Percentiles rank a stretch among this genome's conserved stretches.
Evolutionary conservation across 2,888 invertebrate genomes (phyloP).

Genomic region (Euclidia mi): DNA sequence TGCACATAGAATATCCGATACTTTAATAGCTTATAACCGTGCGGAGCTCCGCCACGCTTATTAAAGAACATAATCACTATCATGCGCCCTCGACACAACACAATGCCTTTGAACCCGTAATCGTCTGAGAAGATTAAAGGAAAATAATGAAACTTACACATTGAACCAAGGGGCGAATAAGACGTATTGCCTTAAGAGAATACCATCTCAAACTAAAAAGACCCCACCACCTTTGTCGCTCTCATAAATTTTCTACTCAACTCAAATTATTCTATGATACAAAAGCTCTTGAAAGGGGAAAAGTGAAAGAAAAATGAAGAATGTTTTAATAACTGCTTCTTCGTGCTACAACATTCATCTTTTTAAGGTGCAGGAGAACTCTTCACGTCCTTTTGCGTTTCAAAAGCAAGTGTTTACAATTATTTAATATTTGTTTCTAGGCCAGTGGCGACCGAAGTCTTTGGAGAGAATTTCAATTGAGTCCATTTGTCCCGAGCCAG

Average conservation of each 20-base stretch:
- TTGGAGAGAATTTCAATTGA: constrained; percentile 56
- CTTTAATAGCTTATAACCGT: constrained; percentile 48
- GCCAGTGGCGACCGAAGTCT: constrained; percentile 39
- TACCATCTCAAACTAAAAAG: not conserved
- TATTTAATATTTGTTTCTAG: constrained; percentile 54
- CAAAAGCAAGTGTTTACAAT: constrained; percentile 49
- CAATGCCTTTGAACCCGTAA: constrained; percentile 63
- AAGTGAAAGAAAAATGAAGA: constrained; percentile 51
- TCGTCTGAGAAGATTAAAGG: constrained; percentile 61
- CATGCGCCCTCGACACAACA: constrained; percentile 59
- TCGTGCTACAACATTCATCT: constrained; percentile 51
- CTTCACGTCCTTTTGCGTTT: constrained; percentile 47
- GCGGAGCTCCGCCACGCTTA: constrained; percentile 52
- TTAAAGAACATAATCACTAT: constrained; percentile 63
- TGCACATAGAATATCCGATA: constrained; percentile 15
- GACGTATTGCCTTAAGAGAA: constrained; percentile 34
- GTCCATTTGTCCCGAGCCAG: constrained; percentile 40
- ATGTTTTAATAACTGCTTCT: constrained; percentile 56
- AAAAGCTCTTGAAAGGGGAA: constrained; percentile 51
- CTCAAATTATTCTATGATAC: constrained; percentile 38
- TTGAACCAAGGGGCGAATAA: constrained; percentile 37
- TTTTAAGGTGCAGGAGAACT: constrained; percentile 31
- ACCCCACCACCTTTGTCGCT: not conserved
- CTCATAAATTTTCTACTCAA: constrained; percentile 22
- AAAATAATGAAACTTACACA: constrained; percentile 66